Conservation (phyloP, 2,113 vertebrate species). For the Charina bottae region DNA sequence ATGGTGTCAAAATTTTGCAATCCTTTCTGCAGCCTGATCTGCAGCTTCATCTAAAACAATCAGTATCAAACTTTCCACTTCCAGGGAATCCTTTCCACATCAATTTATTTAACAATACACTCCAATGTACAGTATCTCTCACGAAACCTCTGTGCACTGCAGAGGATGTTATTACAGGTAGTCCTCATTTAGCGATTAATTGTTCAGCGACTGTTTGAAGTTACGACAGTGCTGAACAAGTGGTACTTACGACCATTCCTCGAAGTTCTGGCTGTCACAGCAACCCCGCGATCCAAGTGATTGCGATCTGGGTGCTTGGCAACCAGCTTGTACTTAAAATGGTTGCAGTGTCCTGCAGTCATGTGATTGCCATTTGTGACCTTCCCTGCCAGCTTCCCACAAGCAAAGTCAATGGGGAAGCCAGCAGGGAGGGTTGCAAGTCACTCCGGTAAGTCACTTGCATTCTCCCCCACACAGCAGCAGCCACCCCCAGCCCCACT, state of each 20-base stretch:
- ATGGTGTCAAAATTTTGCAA: rapidly evolving
- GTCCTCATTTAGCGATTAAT: not conserved
- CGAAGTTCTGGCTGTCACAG: not conserved
- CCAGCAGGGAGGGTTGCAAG: not conserved
- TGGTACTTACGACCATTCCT: not conserved
- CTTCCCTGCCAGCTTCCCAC: not conserved
- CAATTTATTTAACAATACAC: not conserved
- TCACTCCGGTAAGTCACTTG: not conserved
- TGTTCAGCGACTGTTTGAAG: not conserved
- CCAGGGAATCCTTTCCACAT: not conserved
- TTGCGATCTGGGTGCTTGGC: not conserved
- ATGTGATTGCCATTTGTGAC: not conserved
- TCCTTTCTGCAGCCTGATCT: not conserved
- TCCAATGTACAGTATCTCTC: not conserved
- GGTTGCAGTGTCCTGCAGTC: not conserved
- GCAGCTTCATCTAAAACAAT: not conserved
- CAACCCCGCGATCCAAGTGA: not conserved
- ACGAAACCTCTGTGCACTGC: not conserved
- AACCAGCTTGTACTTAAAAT: not conserved
- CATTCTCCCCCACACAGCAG: not conserved
- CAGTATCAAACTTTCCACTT: not conserved
- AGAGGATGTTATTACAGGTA: not conserved
- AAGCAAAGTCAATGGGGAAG: not conserved
- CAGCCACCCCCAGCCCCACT: not conserved
- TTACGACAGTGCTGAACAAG: not conserved